phyloP scores from a whole-genome alignment of 2,888 invertebrate genomes.

The Melanotus villosus region DNA sequence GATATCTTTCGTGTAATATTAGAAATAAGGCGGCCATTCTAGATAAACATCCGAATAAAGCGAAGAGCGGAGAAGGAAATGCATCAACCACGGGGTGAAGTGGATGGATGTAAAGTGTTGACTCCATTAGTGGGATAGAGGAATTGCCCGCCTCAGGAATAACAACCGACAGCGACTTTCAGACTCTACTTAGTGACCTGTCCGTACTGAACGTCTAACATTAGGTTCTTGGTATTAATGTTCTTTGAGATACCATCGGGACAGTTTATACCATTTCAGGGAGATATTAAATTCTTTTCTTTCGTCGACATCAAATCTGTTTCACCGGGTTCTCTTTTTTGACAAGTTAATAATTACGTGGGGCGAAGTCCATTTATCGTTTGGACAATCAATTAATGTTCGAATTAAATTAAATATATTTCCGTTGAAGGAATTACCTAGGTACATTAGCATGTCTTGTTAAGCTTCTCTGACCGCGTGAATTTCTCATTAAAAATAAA shows the following conservation, averaged over 20 bases:
- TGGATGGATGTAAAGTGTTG: slow-evolving; percentile 50
- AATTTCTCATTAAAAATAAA: too few relatives aligned
- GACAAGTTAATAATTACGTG: too few relatives aligned
- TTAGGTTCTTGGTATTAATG: slow-evolving; percentile 24
- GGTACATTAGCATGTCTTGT: too few relatives aligned
- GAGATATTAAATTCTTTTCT: slow-evolving; percentile 26
- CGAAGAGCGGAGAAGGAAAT: slow-evolving; percentile 38
- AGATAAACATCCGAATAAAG: slow-evolving; percentile 24
- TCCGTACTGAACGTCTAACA: slow-evolving; percentile 26
- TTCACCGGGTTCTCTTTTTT: too few relatives aligned
- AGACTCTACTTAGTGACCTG: slow-evolving; percentile 40
- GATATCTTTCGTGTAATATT: slow-evolving; percentile 19
- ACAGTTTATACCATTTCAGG: slow-evolving; percentile 11
- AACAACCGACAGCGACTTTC: slow-evolving; percentile 43
- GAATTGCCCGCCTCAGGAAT: slow-evolving; percentile 42
- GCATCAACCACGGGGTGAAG: slow-evolving; percentile 43
- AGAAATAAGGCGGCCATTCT: slow-evolving; percentile 15
- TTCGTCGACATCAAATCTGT: neutral
- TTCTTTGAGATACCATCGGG: slow-evolving; percentile 12
- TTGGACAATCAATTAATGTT: too few relatives aligned
- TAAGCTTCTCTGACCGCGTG: too few relatives aligned
- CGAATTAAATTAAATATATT: too few relatives aligned
- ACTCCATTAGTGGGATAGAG: slow-evolving; percentile 49
- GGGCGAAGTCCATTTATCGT: too few relatives aligned
- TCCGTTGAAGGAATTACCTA: too few relatives aligned